phyloP scores from a whole-genome alignment of 2,888 invertebrate species.

The Griposia aprilina region DNA sequence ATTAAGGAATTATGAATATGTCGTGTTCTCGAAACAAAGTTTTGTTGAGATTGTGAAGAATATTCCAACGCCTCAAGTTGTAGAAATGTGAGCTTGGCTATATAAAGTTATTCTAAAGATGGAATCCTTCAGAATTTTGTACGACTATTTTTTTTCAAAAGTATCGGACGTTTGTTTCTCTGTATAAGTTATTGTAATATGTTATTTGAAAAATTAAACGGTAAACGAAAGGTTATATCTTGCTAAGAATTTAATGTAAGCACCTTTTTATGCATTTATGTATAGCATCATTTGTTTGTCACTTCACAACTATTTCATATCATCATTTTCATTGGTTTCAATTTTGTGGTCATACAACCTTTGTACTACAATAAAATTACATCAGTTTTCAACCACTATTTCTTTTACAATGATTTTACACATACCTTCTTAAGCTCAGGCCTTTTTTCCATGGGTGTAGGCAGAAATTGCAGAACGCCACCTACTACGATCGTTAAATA shows the following conservation, averaged over 20 bases:
- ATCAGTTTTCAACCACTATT: not conserved
- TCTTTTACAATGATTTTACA: not conserved
- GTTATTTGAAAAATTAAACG: not conserved
- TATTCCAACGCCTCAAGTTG: conserved; percentile 35
- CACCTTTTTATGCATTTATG: not conserved
- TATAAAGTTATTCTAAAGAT: conserved; percentile 36
- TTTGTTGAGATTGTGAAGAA: conserved; percentile 27
- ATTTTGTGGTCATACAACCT: not conserved
- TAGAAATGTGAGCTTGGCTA: conserved; percentile 20
- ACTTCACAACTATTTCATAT: not conserved
- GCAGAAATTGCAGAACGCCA: not conserved
- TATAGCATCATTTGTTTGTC: not conserved
- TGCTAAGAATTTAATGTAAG: not conserved
- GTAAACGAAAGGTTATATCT: not conserved
- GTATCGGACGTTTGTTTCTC: conserved; percentile 1
- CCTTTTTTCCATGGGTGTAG: too few relatives aligned
- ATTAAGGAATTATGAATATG: conserved; percentile 55
- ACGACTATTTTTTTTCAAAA: conserved; percentile 1
- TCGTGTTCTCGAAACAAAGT: conserved; percentile 45
- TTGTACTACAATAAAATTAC: not conserved
- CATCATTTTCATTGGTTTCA: not conserved
- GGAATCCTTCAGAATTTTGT: conserved; percentile 23
- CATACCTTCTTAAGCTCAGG: not conserved
- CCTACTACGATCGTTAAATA: not conserved
- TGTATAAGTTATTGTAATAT: not conserved